Base-by-base conservation (phyloP, 2,113 vertebrate species). In the Gallinago undulata region DNA sequence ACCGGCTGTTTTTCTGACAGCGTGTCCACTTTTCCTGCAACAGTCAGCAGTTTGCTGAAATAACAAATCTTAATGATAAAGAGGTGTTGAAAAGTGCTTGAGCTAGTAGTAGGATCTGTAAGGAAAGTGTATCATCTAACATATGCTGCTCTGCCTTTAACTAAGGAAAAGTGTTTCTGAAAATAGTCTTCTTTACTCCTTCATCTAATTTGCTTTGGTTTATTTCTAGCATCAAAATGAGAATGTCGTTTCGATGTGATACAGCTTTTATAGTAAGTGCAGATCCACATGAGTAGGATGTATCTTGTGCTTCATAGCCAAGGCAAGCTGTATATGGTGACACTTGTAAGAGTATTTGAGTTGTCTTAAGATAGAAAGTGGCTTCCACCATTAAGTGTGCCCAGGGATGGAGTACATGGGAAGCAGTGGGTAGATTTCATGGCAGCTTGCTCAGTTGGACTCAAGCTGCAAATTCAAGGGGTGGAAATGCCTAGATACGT, bases 141-240 rank as follows among this genome's bases (percentile, higher is more conserved):
- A 96, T 91, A 96, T 91, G 96, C 94, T 96, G 74, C 93, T 95
- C 87, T 89, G 95, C 81, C 66, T 97, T 94, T 91, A 89, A 63
- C 89, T 45, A 53, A 89, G 57, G 86, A 78, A 75, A 82, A 91
- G 25, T 35, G 41, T 75, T 84, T 78, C 96, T 96, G 62, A 84
- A 91, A 97, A 97, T 97, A 97, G 67, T 79, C 62, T 17, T 93
- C 47, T 73, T 89, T 96, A 89, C 89, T 96, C 89, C 89, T 95
- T 88, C 76, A 3, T 94, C 89, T 94, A 73, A 96, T 96, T 96
- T 94, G 77, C 93, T 95, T 91, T 73, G 70, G 89, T 97, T 96
- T 97, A 97, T 96, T 97, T 97, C 95, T 92, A 96, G 94, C 77
- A 81, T 79, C 77, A 67, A 60, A 96, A 97, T 69, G 94, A 84